Evolutionary conservation across 2,888 invertebrate species (phyloP).

Genomic region (Hyalella azteca): DNA sequence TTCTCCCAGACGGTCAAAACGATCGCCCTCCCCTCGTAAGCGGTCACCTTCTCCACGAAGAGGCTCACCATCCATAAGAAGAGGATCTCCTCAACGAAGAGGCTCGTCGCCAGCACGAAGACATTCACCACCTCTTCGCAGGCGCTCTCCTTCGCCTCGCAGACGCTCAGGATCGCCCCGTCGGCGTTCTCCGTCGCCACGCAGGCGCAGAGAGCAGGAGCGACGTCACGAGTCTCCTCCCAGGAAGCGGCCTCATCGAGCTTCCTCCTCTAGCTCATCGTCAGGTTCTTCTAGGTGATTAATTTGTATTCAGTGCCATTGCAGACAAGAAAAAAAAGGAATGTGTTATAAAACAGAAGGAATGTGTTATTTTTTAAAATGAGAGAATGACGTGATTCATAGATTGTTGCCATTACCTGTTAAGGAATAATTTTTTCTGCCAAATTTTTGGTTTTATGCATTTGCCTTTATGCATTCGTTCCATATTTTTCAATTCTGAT

Average conservation of each 20-base stretch:
- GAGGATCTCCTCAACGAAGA: conserved; percentile 39
- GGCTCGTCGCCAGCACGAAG: no score
- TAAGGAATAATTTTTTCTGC: no score
- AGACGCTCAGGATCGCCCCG: conserved; percentile 33
- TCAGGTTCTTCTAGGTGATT: conserved; percentile 15
- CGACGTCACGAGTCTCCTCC: conserved; percentile 26
- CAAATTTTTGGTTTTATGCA: no score
- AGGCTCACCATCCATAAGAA: conserved; percentile 32
- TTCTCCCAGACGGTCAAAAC: conserved; percentile 41
- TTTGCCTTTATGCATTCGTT: no score
- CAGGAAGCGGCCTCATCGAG: conserved; percentile 36
- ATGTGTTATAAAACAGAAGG: no score
- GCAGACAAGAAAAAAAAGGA: no score
- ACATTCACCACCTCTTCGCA: conserved; percentile 40
- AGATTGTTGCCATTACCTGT: no score
- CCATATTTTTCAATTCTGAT: no score
- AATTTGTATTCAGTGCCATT: no score
- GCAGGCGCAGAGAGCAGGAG: not conserved
- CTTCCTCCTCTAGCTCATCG: conserved; percentile 23
- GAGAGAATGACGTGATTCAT: no score
- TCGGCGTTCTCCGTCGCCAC: conserved; percentile 25
- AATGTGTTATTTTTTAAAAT: no score
- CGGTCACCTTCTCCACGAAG: conserved; percentile 37
- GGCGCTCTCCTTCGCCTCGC: conserved; percentile 36
- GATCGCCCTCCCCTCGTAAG: conserved; percentile 26